phyloP scores from a whole-genome alignment of 2,888 invertebrate genomes.

The Asteroscopus sphinx region DNA sequence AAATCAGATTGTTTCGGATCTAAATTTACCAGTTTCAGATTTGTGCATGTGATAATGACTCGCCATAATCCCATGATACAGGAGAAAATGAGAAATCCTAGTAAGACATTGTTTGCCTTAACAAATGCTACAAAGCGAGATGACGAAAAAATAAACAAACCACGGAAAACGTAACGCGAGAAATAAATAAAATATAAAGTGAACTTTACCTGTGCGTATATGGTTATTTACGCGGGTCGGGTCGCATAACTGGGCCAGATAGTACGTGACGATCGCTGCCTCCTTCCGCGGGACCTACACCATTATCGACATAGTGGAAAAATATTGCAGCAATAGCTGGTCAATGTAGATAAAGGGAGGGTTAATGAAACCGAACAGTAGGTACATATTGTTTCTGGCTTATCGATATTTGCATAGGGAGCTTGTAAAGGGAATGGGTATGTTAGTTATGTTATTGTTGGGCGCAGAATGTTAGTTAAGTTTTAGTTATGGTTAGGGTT shows the following conservation, averaged over 20 bases:
- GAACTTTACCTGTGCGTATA: conserved; percentile 6
- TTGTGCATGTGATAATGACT: too few relatives aligned
- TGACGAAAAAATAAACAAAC: conserved; percentile 6
- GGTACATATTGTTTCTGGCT: conserved; percentile 13
- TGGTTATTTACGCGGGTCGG: conserved; percentile 16
- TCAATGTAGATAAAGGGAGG: conserved; percentile 15
- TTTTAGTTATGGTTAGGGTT: too few relatives aligned
- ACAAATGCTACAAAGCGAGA: neutral
- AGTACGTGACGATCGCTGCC: conserved; percentile 43
- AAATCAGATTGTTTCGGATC: too few relatives aligned
- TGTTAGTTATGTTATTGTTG: neutral
- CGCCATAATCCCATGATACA: too few relatives aligned
- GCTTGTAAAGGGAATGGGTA: neutral
- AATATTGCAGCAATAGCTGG: conserved; percentile 20
- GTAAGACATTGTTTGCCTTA: too few relatives aligned
- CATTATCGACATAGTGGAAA: conserved; percentile 25
- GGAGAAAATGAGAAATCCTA: too few relatives aligned
- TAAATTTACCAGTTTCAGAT: too few relatives aligned
- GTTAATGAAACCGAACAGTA: conserved; percentile 15
- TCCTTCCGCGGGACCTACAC: conserved; percentile 6
- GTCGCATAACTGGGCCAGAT: conserved; percentile 16
- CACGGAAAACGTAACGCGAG: neutral
- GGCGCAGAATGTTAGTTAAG: too few relatives aligned
- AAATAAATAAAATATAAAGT: conserved; percentile 26
- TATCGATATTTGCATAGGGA: conserved; percentile 5